Evolutionary conservation across 2,888 invertebrate genomes (phyloP).

Genomic region (Oxytorus armatus): DNA sequence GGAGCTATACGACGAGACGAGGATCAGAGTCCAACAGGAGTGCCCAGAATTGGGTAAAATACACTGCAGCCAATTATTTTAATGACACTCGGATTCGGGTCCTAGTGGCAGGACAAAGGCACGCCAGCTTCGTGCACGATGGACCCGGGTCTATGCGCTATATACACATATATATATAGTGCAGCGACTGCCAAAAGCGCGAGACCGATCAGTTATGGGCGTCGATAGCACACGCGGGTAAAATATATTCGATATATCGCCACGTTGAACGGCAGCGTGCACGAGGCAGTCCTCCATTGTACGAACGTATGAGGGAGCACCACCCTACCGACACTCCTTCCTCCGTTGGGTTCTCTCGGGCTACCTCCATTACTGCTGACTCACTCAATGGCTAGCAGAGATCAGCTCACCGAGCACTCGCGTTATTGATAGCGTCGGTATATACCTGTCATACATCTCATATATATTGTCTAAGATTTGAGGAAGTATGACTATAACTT

Average conservation of each 20-base stretch:
- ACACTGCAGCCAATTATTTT: conserved; percentile 61
- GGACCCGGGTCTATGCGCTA: background rate
- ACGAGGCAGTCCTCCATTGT: conserved; percentile 60
- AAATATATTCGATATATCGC: conserved; percentile 63
- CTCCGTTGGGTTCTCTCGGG: background rate
- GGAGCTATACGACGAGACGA: background rate
- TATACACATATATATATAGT: background rate
- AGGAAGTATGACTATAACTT: background rate
- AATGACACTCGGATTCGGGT: conserved; percentile 53
- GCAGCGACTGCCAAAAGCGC: conserved; percentile 42
- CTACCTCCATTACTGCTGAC: conserved; percentile 57
- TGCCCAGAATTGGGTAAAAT: conserved; percentile 24
- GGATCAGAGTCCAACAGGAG: conserved; percentile 12
- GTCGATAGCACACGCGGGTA: conserved; percentile 64
- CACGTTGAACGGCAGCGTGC: conserved; percentile 40
- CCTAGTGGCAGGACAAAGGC: conserved; percentile 39
- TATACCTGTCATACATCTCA: background rate
- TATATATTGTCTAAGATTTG: background rate
- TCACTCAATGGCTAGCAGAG: conserved; percentile 37
- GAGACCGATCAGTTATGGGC: conserved; percentile 65
- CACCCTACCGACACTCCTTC: conserved; percentile 10
- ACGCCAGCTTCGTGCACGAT: background rate
- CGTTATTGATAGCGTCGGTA: conserved; percentile 23
- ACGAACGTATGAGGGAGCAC: conserved; percentile 36
- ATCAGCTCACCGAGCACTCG: conserved; percentile 24